A percentile compares a stretch with the other conserved stretches of the same genome.
Evolutionary conservation across 2,797 vertebrate species (phyloP).

Genomic region (Crax fasciolata): DNA sequence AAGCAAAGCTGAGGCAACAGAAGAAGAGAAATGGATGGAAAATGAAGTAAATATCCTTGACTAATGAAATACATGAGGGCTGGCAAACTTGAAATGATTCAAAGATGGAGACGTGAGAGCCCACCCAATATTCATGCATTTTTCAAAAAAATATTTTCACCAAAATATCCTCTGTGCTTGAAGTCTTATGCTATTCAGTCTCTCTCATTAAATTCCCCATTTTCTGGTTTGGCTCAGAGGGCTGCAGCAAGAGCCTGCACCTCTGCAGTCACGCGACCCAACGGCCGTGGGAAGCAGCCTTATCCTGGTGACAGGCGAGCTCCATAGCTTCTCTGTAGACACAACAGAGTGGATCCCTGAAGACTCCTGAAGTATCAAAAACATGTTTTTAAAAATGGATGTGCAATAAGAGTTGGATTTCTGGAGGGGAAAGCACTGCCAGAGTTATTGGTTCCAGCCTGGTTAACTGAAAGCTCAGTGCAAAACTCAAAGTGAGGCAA

Average conservation of each 20-base stretch:
- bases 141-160: rapidly evolving
- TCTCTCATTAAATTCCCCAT: neutral
- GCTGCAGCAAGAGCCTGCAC: neutral
- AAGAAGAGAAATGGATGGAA: slow-evolving; percentile 43
- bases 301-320: neutral
- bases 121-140: neutral
- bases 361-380: slow-evolving; percentile 59
- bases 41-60: slow-evolving; percentile 22
- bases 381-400: slow-evolving; percentile 38
- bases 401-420: slow-evolving; percentile 54
- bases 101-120: neutral
- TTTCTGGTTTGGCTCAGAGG: neutral
- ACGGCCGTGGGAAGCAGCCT: neutral
- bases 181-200: neutral
- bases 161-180: neutral
- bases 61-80: neutral
- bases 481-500: neutral
- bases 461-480: slow-evolving; percentile 57
- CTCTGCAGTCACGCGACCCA: rapidly evolving
- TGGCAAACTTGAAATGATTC: neutral
- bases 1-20: slow-evolving; percentile 10
- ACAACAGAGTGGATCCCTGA: neutral
- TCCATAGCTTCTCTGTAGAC: neutral
- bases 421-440: slow-evolving; percentile 43
- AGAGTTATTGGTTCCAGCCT: slow-evolving; percentile 64